Conservation (phyloP, 2,888 invertebrate species). For the Agrochola lota region DNA sequence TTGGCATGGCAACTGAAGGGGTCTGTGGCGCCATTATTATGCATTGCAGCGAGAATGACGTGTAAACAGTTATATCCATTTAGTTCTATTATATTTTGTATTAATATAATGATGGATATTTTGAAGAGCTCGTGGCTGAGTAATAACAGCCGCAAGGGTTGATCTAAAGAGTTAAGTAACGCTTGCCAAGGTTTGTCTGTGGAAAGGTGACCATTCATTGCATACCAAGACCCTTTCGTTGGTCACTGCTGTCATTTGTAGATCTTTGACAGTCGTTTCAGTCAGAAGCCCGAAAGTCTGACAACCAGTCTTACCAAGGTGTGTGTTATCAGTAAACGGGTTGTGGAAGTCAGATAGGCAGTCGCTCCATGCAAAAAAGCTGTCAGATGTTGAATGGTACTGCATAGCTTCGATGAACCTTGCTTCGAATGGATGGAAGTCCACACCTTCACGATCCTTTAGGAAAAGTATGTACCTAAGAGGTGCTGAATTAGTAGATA, state of each 20-base stretch:
- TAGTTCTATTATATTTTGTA: background rate
- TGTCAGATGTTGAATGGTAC: background rate
- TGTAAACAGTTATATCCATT: background rate
- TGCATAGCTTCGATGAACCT: background rate
- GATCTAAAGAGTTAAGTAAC: background rate
- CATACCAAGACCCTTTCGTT: background rate
- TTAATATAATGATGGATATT: background rate
- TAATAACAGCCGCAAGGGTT: background rate
- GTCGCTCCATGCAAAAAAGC: background rate
- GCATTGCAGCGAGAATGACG: background rate
- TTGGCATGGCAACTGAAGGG: slow-evolving; percentile 36
- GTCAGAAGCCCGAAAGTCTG: background rate
- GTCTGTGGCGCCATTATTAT: slow-evolving; percentile 12
- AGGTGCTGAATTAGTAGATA: too few relatives aligned
- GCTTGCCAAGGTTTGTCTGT: background rate
- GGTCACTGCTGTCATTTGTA: background rate
- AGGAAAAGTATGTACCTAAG: too few relatives aligned
- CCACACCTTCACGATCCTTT: too few relatives aligned
- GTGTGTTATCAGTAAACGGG: background rate
- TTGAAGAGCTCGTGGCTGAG: background rate
- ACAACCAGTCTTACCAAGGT: background rate
- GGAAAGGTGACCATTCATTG: background rate
- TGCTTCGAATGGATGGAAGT: too few relatives aligned
- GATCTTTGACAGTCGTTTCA: background rate
- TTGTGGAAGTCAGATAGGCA: background rate